Percentiles rank a stretch among this genome's conserved stretches.
These are phyloP conservation scores for Antidorcas marsupialis DNA, from an alignment of 2,113 vertebrate genomes.

Conservation along the genomic window DNA sequence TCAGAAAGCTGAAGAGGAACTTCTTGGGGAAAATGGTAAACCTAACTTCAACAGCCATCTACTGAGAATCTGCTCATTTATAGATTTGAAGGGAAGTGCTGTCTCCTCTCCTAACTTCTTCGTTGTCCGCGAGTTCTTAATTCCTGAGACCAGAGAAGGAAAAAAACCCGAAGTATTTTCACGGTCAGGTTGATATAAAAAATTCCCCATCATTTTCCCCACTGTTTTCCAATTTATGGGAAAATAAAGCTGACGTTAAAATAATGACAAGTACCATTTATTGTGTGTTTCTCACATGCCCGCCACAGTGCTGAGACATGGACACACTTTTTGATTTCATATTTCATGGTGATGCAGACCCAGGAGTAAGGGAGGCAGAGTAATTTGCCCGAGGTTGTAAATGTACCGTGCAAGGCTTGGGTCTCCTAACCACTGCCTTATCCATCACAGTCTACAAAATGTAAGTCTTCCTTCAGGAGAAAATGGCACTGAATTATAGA, in stretches of 20 bases:
- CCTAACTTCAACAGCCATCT: not conserved
- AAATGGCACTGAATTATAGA: not conserved
- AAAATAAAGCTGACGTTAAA: conserved; percentile 5
- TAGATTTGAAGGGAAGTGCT: not conserved
- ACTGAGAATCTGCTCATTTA: not conserved
- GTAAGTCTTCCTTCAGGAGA: not conserved
- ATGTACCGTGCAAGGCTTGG: too few species aligned
- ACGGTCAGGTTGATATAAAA: not conserved
- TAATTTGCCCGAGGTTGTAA: not conserved
- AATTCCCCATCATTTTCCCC: not conserved
- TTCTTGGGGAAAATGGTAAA: not conserved
- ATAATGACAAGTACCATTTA: not conserved
- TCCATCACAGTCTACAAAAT: not conserved
- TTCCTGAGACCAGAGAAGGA: not conserved
- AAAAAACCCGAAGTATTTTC: not conserved
- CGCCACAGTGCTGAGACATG: too few species aligned
- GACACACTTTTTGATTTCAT: not conserved
- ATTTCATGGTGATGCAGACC: not conserved
- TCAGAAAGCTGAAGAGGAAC: not conserved
- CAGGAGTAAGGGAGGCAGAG: not conserved
- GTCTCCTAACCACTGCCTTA: not conserved
- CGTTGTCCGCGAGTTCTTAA: not conserved
- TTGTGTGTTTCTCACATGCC: not conserved
- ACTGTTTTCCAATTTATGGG: conserved; percentile 2
- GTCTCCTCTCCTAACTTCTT: not conserved